Evolutionary conservation across 2,113 vertebrate genomes (phyloP).

Genomic region (Rana temporaria): DNA sequence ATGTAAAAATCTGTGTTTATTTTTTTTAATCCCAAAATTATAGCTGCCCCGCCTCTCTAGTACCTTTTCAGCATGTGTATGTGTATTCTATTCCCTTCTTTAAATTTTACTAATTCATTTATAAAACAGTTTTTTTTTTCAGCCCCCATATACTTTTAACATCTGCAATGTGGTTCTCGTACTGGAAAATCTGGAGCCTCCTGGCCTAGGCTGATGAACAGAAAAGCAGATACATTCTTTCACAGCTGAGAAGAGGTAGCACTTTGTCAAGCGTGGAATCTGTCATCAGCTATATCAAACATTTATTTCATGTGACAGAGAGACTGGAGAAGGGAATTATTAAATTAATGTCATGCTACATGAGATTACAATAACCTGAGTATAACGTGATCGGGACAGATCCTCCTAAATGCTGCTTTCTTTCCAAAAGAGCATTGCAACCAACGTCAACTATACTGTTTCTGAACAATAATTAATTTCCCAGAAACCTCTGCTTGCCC

Average conservation of each 20-base stretch:
- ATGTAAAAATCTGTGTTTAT: too few relatives aligned
- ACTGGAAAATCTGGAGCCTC: not conserved
- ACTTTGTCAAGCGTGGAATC: constrained; percentile 29
- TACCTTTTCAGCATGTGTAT: too few relatives aligned
- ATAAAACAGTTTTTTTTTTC: too few relatives aligned
- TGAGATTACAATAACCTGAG: constrained; percentile 41
- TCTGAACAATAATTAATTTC: constrained; percentile 36
- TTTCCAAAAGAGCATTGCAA: constrained; percentile 36
- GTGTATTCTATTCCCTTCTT: too few relatives aligned
- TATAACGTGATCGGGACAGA: constrained; percentile 41
- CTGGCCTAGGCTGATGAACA: not conserved
- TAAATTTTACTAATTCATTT: too few relatives aligned
- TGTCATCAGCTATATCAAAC: constrained; percentile 32
- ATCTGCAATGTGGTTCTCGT: too few relatives aligned
- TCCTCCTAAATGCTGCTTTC: constrained; percentile 31
- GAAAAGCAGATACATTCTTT: constrained; percentile 16
- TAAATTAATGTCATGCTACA: constrained; percentile 52
- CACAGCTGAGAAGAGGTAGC: not conserved
- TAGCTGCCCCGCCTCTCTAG: too few relatives aligned
- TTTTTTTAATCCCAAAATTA: too few relatives aligned
- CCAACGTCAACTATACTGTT: constrained; percentile 43
- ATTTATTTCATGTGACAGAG: constrained; percentile 48
- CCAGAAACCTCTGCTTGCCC: constrained; percentile 33
- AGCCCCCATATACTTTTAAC: too few relatives aligned
- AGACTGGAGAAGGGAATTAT: constrained; percentile 50